Evolutionary conservation across 2,888 invertebrate genomes (phyloP).

Genomic region (Trichogramma dendrolimi): DNA sequence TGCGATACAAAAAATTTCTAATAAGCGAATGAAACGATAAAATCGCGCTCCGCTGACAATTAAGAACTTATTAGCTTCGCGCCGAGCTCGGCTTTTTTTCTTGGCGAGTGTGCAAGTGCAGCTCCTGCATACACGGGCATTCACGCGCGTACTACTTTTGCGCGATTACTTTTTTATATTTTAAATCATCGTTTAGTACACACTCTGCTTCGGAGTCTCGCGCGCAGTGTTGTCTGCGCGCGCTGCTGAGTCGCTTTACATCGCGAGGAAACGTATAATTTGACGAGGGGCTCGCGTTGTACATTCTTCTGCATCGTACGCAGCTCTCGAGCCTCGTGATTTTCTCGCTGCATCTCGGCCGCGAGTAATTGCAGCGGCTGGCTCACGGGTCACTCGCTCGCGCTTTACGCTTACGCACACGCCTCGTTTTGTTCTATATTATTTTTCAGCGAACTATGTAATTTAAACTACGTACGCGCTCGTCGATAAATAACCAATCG

Average conservation of each 20-base stretch:
- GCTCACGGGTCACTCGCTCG: no score
- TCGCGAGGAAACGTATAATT: conserved; percentile 21
- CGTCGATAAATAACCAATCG: no score
- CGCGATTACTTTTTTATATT: no score
- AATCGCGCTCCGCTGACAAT: conserved; percentile 43
- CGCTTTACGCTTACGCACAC: no score
- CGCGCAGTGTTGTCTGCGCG: not conserved
- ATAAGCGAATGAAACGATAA: conserved; percentile 40
- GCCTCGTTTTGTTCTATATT: no score
- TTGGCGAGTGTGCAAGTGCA: not conserved
- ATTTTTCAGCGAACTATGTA: no score
- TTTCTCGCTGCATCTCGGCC: conserved; percentile 2
- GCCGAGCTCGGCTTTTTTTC: conserved; percentile 13
- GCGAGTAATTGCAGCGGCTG: no score
- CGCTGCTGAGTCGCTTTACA: conserved; percentile 9
- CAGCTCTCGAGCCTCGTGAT: no score
- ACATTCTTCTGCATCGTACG: not conserved
- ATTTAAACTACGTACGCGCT: no score
- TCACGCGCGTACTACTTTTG: no score
- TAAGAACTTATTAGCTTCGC: conserved; percentile 41
- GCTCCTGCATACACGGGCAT: not conserved
- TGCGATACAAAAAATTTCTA: conserved; percentile 32
- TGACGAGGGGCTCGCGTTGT: conserved; percentile 7
- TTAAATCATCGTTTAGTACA: no score
- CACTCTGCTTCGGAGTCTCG: not conserved